Base-by-base conservation (phyloP, 2,797 vertebrate species). In the Pachyuromys duprasi region DNA sequence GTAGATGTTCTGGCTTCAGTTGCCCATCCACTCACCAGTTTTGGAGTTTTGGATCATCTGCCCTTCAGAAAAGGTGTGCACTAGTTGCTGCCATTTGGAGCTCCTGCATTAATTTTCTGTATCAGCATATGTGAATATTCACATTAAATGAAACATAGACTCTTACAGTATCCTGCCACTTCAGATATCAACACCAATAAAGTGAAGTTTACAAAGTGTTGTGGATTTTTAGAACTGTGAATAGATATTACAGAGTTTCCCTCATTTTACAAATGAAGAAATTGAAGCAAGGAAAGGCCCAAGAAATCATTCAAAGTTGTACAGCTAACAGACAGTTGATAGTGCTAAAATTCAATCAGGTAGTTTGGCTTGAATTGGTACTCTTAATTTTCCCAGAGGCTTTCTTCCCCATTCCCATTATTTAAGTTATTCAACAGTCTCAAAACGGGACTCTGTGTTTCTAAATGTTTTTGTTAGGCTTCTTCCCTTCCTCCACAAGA, bases 61-160 rank as follows among this genome's bases (percentile, higher is more conserved):
- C 49, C 49, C 9, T 49, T 49, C 4, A 49, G 49, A 49, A 49
- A 49, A 49, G 8, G 49, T 49, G 1, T 49, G 49, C 49, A 49
- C 49, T 11, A 11, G 49, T 11, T 49, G 49, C 49, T 11, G 49
- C 49, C 49, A 49, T 49, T 49, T 49, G 49, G 49, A 49, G 9
- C 49, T 49, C 49, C 4, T 49, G 31, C 28, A 49, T 63, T 63
- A n/a, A 60, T 69, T 88, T 89, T 62, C 53, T 89, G 36, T 80
- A 74, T 20, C 70, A 89, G 55, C 45, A 72, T 3, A 13, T 39
- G 55, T 39, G 75, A 75, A 92, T 60, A 74, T 65, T 91, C 55
- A 78, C 39, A n/a, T 92, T 92, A 79, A 95, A 84, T 89, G 42
- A 8, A 17, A 84, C 72, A 63, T 22, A 88, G 53, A 55, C 53